Conservation (phyloP, 1,140 invertebrate species). For the Lucilia cuprina region DNA sequence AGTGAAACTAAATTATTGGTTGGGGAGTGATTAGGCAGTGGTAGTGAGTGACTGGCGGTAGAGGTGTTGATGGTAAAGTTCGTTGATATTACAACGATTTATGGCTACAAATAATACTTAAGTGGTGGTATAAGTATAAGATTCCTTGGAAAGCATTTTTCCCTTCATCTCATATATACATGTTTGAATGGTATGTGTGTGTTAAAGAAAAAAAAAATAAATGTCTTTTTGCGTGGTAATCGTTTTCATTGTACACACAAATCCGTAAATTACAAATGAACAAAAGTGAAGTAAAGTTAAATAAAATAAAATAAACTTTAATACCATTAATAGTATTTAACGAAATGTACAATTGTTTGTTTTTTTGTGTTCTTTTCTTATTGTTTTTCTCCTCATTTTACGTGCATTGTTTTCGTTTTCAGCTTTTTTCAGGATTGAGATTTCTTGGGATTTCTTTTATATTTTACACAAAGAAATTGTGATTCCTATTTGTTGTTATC, state of each 20-base stretch:
- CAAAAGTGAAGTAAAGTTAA: not conserved
- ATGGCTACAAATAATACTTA: not conserved
- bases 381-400: not conserved
- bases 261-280: not conserved
- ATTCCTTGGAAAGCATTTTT: not conserved
- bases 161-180: not conserved
- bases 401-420: not conserved
- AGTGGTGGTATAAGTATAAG: not conserved
- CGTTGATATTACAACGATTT: constrained; percentile 21
- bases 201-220: not conserved
- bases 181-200: not conserved
- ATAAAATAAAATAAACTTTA: not conserved
- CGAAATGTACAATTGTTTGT: not conserved
- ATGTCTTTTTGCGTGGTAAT: not conserved
- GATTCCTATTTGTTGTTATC: not conserved
- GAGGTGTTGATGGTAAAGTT: not conserved
- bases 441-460: not conserved
- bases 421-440: not conserved
- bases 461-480: not conserved
- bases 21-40: not conserved
- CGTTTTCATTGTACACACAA: not conserved
- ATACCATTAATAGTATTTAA: constrained; percentile 8
- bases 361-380: not conserved
- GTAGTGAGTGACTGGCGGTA: not conserved
- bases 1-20: not conserved